Evolutionary conservation across 2,888 invertebrate genomes (phyloP), one percentile per base, ranked within the genome.

Genomic region (Drosophila conformis): DNA sequence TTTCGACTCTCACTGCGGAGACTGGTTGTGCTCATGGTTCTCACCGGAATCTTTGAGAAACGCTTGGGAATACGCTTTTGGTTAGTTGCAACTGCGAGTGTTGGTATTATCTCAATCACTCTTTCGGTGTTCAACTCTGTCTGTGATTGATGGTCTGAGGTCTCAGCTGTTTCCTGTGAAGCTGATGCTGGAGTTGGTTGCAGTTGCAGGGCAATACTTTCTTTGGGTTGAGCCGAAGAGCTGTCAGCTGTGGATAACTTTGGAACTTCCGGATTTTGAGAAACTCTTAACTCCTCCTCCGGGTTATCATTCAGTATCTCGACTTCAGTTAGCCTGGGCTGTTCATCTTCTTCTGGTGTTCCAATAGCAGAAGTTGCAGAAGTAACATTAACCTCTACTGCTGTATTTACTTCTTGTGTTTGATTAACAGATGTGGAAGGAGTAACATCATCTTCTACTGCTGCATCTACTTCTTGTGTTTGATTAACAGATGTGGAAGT

Each of bases 31-130:
- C 82, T 91, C 0, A 65, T 58, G 1, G 84, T 85, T 73, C 89
- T 71, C 0, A 92, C 81, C 2, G 92, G 92, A 65, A 92, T 92
- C 73, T 82, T 90, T 0, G 93, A 92, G 10, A 81, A 71, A 15
- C 76, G 75, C 21, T 80, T 91, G 0, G 69, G 71, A 52, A 67
- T 76, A 0, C 64, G 75, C 18, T 86, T 90, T 0, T 69, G 48
- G 6, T 69, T 56, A 10, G 35, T 18, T 13, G 31, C 29, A 8
- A 68, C 36, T 15, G 38, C 18, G 15, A 21, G 25, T n/a, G 54
- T 42, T 42, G 59, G 46, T 13, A 25, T 51, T 7, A 53, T 0
- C 33, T 57, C 49, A 29, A 73, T 27, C 11, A 49, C 36, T 11
- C 27, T n/a, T 6, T 40, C n/a, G 2, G 71, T 15, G 4, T 36